Evolutionary conservation across 2,797 vertebrate genomes (phyloP).

Genomic region (Synanceia verrucosa): DNA sequence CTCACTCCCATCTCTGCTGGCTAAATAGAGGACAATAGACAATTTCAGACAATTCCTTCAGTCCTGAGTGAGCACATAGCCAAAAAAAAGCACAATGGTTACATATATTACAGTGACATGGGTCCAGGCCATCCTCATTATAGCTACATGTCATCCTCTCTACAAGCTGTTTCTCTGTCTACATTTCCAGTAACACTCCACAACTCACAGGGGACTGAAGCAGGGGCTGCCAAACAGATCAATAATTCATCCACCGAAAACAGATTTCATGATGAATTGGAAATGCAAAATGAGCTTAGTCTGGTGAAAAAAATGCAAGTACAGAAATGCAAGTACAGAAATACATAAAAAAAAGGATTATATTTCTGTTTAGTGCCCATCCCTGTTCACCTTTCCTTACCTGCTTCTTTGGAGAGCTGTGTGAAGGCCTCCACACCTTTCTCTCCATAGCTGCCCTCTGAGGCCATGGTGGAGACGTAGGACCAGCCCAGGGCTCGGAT

Average conservation of each 20-base stretch:
- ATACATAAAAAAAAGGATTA: not conserved
- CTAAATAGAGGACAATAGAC: slow-evolving; percentile 18
- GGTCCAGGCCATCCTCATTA: slow-evolving; percentile 23
- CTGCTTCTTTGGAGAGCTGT: slow-evolving; percentile 97
- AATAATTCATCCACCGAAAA: slow-evolving; percentile 70
- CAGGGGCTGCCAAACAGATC: slow-evolving; percentile 66
- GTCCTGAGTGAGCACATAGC: not conserved
- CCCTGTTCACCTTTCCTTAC: slow-evolving; percentile 72
- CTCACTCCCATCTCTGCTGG: slow-evolving; percentile 1
- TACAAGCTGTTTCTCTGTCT: slow-evolving; percentile 46
- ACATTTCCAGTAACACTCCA: slow-evolving; percentile 59
- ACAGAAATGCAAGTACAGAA: slow-evolving; percentile 20
- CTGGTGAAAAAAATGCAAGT: slow-evolving; percentile 22
- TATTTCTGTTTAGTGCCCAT: not conserved
- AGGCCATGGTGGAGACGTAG: slow-evolving; percentile 97
- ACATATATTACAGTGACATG: not conserved
- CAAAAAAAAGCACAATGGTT: slow-evolving; percentile 6
- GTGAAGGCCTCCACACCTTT: slow-evolving; percentile 98
- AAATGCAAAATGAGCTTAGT: slow-evolving; percentile 47
- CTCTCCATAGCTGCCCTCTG: slow-evolving; percentile 98
- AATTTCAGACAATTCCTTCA: slow-evolving; percentile 21
- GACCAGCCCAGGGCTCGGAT: slow-evolving; percentile 95
- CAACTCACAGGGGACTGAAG: slow-evolving; percentile 44
- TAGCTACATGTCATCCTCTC: slow-evolving; percentile 24
- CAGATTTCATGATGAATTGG: slow-evolving; percentile 50